Evolutionary conservation across 2,113 vertebrate species (phyloP).

Genomic region (Barbus barbus): DNA sequence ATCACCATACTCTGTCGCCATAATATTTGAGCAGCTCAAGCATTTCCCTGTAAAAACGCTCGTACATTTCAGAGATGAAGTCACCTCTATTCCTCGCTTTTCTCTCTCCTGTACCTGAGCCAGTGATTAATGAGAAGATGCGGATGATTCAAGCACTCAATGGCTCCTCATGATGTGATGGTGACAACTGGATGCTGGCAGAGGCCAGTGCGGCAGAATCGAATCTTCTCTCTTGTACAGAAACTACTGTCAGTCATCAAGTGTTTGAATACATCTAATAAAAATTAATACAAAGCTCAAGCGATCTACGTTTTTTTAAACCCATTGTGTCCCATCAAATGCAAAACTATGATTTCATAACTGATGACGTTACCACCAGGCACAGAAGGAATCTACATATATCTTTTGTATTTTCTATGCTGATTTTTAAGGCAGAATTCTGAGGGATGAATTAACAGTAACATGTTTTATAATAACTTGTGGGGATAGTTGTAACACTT

Average conservation of each 20-base stretch:
- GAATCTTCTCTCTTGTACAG: not conserved
- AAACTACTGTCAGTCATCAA: not conserved
- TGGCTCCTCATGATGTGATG: slow-evolving; percentile 14
- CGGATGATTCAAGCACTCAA: slow-evolving; percentile 35
- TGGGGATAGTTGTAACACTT: not conserved
- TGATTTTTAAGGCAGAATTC: not conserved
- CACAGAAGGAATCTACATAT: not conserved
- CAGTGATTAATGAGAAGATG: slow-evolving; percentile 50
- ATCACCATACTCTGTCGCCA: not conserved
- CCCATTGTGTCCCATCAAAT: not conserved
- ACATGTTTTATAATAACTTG: not conserved
- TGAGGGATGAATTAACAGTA: not conserved
- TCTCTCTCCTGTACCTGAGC: slow-evolving; percentile 23
- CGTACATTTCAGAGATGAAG: not conserved
- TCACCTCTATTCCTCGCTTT: slow-evolving; percentile 27
- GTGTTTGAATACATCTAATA: not conserved
- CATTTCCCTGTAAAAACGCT: not conserved
- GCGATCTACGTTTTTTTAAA: not conserved
- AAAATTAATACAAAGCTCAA: not conserved
- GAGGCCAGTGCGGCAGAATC: not conserved
- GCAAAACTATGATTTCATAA: slow-evolving; percentile 10
- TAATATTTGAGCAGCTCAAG: slow-evolving; percentile 2
- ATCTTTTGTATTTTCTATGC: not conserved
- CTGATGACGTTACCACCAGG: slow-evolving; percentile 27
- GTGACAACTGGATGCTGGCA: slow-evolving; percentile 26